A percentile compares a stretch with the other conserved stretches of the same genome.
phyloP scores from a whole-genome alignment of 2,888 invertebrate genomes.

The Hypomecis punctinalis region DNA sequence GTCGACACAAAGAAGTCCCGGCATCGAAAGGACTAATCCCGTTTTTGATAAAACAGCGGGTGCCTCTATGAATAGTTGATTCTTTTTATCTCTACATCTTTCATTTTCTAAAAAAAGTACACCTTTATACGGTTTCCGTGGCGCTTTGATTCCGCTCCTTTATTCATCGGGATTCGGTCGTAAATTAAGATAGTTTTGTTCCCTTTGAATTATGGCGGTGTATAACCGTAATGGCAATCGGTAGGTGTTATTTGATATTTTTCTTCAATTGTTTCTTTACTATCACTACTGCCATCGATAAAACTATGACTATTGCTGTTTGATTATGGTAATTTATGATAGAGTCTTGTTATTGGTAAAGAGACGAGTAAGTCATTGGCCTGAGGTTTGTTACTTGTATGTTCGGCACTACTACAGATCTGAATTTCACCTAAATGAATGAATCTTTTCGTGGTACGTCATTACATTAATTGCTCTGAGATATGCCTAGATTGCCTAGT shows the following conservation, averaged over 20 bases:
- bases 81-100: slow-evolving; percentile 77
- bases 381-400: too few species aligned
- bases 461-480: too few species aligned
- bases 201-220: slow-evolving; percentile 81
- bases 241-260: slow-evolving; percentile 82
- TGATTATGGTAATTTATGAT: slow-evolving; percentile 43
- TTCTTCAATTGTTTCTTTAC: slow-evolving; percentile 71
- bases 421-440: too few species aligned
- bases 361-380: too few species aligned
- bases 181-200: slow-evolving; percentile 82
- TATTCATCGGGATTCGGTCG: slow-evolving; percentile 79
- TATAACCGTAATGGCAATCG: slow-evolving; percentile 83
- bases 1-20: slow-evolving; percentile 63
- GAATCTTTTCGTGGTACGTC: too few species aligned
- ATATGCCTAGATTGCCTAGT: too few species aligned
- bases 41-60: slow-evolving; percentile 83
- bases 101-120: slow-evolving; percentile 59
- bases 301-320: slow-evolving; percentile 50
- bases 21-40: slow-evolving; percentile 74
- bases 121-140: slow-evolving; percentile 74
- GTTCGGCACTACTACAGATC: too few species aligned
- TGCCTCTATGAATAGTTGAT: slow-evolving; percentile 76
- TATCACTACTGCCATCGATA: slow-evolving; percentile 52
- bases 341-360: too few species aligned
- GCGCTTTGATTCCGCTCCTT: slow-evolving; percentile 81